Evolutionary conservation across 1,140 invertebrate species (phyloP), one percentile per base, ranked within the genome.

Genomic region (Helicoverpa armigera): DNA sequence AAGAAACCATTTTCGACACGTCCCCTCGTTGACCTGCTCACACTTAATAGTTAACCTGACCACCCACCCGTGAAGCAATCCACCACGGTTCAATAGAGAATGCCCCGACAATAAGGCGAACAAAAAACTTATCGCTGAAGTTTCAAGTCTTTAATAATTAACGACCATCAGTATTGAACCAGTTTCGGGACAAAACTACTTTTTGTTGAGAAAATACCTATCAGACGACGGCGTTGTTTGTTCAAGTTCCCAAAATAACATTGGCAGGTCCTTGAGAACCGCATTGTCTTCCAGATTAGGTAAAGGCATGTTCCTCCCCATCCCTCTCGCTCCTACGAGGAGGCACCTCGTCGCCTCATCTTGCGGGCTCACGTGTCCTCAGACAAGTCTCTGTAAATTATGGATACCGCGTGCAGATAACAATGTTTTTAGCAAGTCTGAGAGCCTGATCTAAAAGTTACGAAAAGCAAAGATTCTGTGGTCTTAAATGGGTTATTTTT

Each of bases 251-350:
- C 61, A 23, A 89, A 91, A 93, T 91, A 91, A 85, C 86, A 83
- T 85, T 85, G 86, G 83, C 88, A 85, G 85, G 86, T 85, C 85
- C 83, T 85, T 85, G 89, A 82, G 84, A 81, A 63, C 77, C 85
- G 88, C 88, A 93, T 92, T 93, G 91, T 93, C 83, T 91, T 92
- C 92, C 91, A 89, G 89, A 92, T 94, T 94, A 90, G 92, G 92
- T 90, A 91, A 88, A 91, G 88, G 91, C 91, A 94, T 92, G 89
- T 87, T 48, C 78, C 63, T 50, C 72, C 76, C 23, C 80, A 63
- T 75, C 65, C 69, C 79, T 73, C 76, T 56, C 75, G 5, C 48
- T 63, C 74, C 48, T 76, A 48, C 58, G 69, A 53, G 35, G 73
- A 16, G 61, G 7, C 63, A 12, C 70, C n/a, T 53, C 79, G 51